A percentile compares a stretch with the other conserved stretches of the same genome.
These are phyloP conservation scores for Mixornis gularis DNA, from an alignment of 2,113 vertebrate species.

Conservation along the genomic window DNA sequence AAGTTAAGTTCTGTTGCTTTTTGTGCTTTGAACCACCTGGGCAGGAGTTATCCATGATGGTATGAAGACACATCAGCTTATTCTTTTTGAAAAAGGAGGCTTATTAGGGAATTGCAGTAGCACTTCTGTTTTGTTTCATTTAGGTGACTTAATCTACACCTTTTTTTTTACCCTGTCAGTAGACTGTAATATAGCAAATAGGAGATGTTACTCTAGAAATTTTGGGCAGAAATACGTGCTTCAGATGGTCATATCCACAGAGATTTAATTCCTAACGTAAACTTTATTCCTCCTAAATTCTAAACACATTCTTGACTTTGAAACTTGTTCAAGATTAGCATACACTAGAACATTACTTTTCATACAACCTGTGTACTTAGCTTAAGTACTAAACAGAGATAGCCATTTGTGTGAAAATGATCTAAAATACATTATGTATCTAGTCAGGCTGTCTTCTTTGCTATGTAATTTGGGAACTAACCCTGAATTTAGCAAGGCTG, in stretches of 20 bases:
- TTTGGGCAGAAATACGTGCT: not conserved
- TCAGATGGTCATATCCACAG: not conserved
- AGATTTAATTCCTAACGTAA: not conserved
- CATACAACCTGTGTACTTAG: not conserved
- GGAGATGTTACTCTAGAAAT: not conserved
- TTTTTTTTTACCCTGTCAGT: not conserved
- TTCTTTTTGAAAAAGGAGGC: not conserved
- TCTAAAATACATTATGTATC: not conserved
- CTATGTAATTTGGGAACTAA: not conserved
- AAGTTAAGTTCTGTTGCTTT: not conserved
- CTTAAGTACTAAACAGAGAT: not conserved
- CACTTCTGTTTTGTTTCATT: not conserved
- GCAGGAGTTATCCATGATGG: not conserved
- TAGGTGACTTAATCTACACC: accelerated
- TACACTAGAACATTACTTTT: not conserved
- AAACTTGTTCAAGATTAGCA: not conserved
- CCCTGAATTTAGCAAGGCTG: not conserved
- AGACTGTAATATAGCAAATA: not conserved
- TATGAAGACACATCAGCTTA: not conserved
- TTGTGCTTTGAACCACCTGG: not conserved
- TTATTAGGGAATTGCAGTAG: not conserved
- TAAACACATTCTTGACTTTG: not conserved
- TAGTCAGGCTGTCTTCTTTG: not conserved
- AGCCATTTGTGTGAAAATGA: not conserved
- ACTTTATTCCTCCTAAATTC: not conserved